Evolutionary conservation across 2,797 vertebrate species (phyloP), one percentile per base, ranked within the genome.

Genomic region (Aulostomus chinensis): DNA sequence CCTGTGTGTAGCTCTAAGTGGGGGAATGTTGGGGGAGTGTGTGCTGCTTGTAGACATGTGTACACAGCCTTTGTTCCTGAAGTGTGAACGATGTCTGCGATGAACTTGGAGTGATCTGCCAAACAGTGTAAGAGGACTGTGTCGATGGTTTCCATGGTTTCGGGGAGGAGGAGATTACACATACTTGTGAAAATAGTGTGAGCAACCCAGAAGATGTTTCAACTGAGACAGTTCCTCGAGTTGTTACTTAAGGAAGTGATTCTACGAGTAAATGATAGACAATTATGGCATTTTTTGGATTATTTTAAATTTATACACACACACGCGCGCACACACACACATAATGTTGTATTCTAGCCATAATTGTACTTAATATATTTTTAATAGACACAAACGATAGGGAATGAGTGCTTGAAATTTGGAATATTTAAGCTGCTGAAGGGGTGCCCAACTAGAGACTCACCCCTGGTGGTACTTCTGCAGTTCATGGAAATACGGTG

Each of bases 81-180:
- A 47, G 63, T 62, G 72, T 58, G 72, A 81, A 71, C 20, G 7
- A 60, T 64, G 66, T 60, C 29, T 11, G 49, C 45, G 55, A 83
- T 60, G 55, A 80, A 81, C 61, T 73, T 65, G 34, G 78, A 65
- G 53, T 29, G 33, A 56, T 64, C 47, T 51, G 61, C 37, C 26
- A 55, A 58, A 72, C 56, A 54, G 56, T 40, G 37, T n/a, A n/a
- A n/a, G n/a, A 70, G 32, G 32, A 63, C 40, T 58, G 66, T 73
- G 72, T 80, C 30, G 20, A 50, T 36, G 53, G 80, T 80, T 82
- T 61, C 79, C 71, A 81, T 84, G 81, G 76, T 71, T 76, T 68
- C 61, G 1, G n/a, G 8, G 5, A 3, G 43, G 32, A 13, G 30
- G 58, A 24, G 40, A 11, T 57, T 45, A 48, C 4, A 8, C 58